Percentiles rank a stretch among this genome's conserved stretches.
Evolutionary conservation across 2,113 vertebrate species (phyloP).

Genomic region (Upupa epops): DNA sequence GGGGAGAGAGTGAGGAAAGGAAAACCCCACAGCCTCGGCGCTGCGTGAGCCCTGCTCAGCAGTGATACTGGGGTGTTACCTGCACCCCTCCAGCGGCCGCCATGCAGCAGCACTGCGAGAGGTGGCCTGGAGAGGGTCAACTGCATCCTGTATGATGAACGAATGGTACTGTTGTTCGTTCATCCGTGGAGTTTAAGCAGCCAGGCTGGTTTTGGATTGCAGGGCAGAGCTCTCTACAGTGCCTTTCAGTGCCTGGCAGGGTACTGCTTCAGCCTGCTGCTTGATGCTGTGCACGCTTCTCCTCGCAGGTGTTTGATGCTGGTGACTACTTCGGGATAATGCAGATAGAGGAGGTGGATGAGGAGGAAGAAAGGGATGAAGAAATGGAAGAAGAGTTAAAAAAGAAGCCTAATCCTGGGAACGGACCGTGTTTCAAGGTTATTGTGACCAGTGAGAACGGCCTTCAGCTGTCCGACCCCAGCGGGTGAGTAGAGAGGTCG

Average conservation of each 20-base stretch:
- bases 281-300: not conserved
- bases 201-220: not conserved
- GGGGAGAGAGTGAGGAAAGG: no score
- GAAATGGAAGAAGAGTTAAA: constrained; percentile 43
- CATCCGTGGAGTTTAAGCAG: not conserved
- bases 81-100: no score
- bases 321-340: constrained; percentile 95
- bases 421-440: constrained; percentile 81
- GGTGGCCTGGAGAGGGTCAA: not conserved
- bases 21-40: no score
- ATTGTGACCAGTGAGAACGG: constrained; percentile 86
- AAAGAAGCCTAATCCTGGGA: constrained; percentile 66
- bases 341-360: constrained; percentile 80
- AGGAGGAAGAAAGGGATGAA: constrained; percentile 60
- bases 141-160: not conserved
- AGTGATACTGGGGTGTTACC: no score
- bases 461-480: constrained; percentile 78
- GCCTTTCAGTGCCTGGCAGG: not conserved
- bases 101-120: no score
- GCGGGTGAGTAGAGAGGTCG: constrained; percentile 76
- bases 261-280: not conserved
- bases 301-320: constrained; percentile 89
- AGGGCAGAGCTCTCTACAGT: not conserved
- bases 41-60: no score
- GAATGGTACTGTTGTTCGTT: not conserved